Base-by-base conservation (phyloP, 2,797 vertebrate genomes). In the Mormyrops boulengeri region DNA sequence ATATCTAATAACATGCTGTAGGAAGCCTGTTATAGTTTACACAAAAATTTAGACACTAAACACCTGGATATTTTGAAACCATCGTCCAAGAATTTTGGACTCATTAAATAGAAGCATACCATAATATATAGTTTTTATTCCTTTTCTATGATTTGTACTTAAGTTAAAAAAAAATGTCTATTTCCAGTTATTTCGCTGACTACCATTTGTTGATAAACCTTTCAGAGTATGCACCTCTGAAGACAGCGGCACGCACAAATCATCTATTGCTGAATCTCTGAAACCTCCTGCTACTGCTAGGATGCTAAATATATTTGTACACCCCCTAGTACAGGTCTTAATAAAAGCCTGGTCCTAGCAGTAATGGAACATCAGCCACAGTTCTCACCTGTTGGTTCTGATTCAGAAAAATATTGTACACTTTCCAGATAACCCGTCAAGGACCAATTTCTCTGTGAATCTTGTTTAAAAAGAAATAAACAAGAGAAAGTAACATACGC, bases 331-430 rank as follows among this genome's bases (percentile, higher is more conserved):
- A 69, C 52, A 82, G 11, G 47, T 91, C 89, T 44, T 85, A 85
- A 82, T 88, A 88, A 85, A 88, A 41, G 53, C 22, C 57, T 66
- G 86, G 55, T 87, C 73, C 88, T 77, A 82, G 26, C 55, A 89
- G 88, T 92, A 92, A 92, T 92, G 92, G 92, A 91, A 90, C 85
- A 90, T 88, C 92, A 89, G 90, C 88, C 73, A 89, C 85, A 88
- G 82, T 73, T 62, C 89, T 89, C 87, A 88, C 52, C 34, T 80
- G 88, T 69, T 91, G 91, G 89, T 90, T 91, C 90, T 91, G 91
- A 92, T 92, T 92, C 90, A 88, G 89, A n/a, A 88, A 90, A 88
- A 90, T 88, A 87, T 85, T 89, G 90, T 88, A 91, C 66, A 90
- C 87, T 90, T 89, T 80, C 89, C 88, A 86, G 90, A 88, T 89